Evolutionary conservation across 2,113 vertebrate species (phyloP).

Genomic region (Microcebus ravelobensis): DNA sequence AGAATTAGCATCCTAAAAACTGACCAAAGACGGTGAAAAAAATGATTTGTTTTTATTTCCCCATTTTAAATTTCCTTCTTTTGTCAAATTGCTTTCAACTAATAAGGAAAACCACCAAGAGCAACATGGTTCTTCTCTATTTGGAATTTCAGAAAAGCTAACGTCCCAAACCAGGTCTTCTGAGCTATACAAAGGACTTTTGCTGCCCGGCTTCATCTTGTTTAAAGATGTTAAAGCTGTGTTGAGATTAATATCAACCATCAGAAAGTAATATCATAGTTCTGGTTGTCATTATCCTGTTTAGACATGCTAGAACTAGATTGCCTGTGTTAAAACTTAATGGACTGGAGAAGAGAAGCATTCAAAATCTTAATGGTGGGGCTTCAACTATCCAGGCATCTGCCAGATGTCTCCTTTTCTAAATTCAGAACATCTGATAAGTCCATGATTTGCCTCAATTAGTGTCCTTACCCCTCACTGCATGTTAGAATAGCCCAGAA

Average conservation of each 20-base stretch:
- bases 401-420: conserved; percentile 63
- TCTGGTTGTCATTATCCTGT: conserved; percentile 64
- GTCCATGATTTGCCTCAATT: conserved; percentile 47
- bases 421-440: conserved; percentile 69
- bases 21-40: conserved; percentile 1
- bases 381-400: not conserved
- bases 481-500: not conserved
- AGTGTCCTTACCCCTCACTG: conserved; percentile 11
- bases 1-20: conserved; percentile 37
- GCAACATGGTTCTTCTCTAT: not conserved
- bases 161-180: not conserved
- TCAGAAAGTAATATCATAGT: conserved; percentile 59
- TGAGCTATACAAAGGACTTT: conserved; percentile 51
- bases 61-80: conserved; percentile 5
- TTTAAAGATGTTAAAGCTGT: conserved; percentile 65
- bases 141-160: conserved; percentile 54
- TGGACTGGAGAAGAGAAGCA: conserved; percentile 45
- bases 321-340: conserved; percentile 57
- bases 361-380: conserved; percentile 51
- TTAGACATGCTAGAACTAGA: conserved; percentile 47
- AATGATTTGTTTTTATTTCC: not conserved
- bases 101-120: conserved; percentile 30
- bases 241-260: conserved; percentile 59
- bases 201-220: conserved; percentile 32
- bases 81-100: conserved; percentile 25